Evolutionary conservation across 2,113 vertebrate species (phyloP).

Genomic region (Mesocricetus auratus): DNA sequence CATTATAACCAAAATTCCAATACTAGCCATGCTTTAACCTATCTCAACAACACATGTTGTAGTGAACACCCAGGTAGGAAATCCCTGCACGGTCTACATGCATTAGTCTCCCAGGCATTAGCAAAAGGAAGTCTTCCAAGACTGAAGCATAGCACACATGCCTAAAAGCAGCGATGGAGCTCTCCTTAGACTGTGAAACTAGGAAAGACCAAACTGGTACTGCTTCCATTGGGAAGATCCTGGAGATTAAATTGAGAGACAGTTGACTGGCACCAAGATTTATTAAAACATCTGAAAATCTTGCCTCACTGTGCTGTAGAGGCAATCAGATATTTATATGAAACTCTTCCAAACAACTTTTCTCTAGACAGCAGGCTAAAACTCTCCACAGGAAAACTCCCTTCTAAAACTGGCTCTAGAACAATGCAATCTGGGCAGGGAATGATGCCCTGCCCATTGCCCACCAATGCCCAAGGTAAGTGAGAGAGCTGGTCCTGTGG

Average conservation of each 20-base stretch:
- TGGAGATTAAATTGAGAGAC: slow-evolving; percentile 27
- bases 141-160: background rate
- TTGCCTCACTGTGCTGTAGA: background rate
- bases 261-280: slow-evolving; percentile 8
- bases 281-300: slow-evolving; percentile 31
- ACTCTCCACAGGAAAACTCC: slow-evolving; percentile 40
- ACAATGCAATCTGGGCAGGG: background rate
- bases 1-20: background rate
- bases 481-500: background rate
- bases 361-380: background rate
- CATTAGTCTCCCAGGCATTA: background rate
- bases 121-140: background rate
- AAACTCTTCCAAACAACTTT: slow-evolving; percentile 50
- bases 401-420: slow-evolving; percentile 45
- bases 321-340: slow-evolving; percentile 57
- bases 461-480: background rate
- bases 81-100: background rate
- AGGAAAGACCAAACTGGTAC: background rate
- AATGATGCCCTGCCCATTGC: background rate
- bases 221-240: background rate
- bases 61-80: background rate
- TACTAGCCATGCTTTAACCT: background rate
- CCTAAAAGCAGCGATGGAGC: background rate
- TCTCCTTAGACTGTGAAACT: background rate
- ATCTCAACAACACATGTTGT: rapidly evolving